Conservation (phyloP, 2,797 vertebrate genomes). For the Pseudochromis fuscus region DNA sequence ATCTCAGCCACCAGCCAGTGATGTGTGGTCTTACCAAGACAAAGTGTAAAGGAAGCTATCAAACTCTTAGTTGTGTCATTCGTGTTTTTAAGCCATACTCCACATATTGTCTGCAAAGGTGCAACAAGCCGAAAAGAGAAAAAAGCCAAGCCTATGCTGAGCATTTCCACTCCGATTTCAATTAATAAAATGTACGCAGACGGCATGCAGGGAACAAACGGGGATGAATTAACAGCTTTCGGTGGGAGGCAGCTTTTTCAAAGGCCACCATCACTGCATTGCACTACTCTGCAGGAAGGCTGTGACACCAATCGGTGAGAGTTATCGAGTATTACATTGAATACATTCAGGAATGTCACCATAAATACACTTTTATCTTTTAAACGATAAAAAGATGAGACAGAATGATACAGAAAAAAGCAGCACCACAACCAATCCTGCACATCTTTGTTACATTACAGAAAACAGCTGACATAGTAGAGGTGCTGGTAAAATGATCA, state of each 20-base stretch:
- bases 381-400: slow-evolving; percentile 1
- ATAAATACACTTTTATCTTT: slow-evolving; percentile 24
- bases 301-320: slow-evolving; percentile 34
- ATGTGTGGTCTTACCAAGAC: slow-evolving; percentile 29
- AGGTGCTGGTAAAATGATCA: slow-evolving; percentile 17
- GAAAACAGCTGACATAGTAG: slow-evolving; percentile 32
- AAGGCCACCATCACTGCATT: slow-evolving; percentile 13
- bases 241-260: slow-evolving; percentile 29
- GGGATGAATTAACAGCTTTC: slow-evolving; percentile 38
- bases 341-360: slow-evolving; percentile 25
- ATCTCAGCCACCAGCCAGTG: slow-evolving; percentile 5
- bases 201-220: slow-evolving; percentile 32
- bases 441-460: not conserved
- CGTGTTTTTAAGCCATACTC: no score
- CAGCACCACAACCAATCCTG: slow-evolving; percentile 1
- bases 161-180: slow-evolving; percentile 26
- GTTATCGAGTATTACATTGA: slow-evolving; percentile 35
- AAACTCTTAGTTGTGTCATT: no score
- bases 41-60: slow-evolving; percentile 45
- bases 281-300: slow-evolving; percentile 32
- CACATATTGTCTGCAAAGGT: slow-evolving; percentile 56
- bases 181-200: slow-evolving; percentile 34
- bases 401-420: slow-evolving; percentile 7
- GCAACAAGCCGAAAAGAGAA: not conserved
- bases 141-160: slow-evolving; percentile 10